Conservation (phyloP, 1,140 invertebrate species). For the Zaprionus kolodkinae region DNA sequence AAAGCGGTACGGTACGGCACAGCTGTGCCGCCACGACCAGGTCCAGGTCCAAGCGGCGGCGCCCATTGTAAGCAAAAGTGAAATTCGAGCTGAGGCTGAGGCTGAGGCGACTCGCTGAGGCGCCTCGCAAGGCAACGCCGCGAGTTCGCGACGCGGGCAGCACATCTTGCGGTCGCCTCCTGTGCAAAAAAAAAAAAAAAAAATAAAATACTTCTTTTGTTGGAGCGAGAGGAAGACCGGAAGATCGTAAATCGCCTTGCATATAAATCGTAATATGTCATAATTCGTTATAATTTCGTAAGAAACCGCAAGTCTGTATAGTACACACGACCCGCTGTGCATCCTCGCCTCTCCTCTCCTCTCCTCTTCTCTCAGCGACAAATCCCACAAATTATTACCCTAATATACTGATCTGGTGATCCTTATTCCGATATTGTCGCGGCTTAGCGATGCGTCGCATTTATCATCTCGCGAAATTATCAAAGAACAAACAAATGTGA, state of each 20-base stretch:
- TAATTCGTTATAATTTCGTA: slow-evolving; percentile 78
- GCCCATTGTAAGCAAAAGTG: slow-evolving; percentile 60
- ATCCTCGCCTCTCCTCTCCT: not conserved
- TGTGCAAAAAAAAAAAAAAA: slow-evolving; percentile 37
- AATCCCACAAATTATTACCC: slow-evolving; percentile 80
- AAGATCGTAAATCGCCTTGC: not conserved
- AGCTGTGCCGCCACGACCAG: slow-evolving; percentile 54
- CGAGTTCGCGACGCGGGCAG: slow-evolving; percentile 3
- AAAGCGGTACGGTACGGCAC: slow-evolving; percentile 24
- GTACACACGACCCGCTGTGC: slow-evolving; percentile 65
- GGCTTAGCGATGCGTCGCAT: slow-evolving; percentile 61
- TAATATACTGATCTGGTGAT: slow-evolving; percentile 52
- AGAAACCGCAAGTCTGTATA: slow-evolving; percentile 52
- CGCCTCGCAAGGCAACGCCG: slow-evolving; percentile 27
- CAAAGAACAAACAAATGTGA: slow-evolving; percentile 74
- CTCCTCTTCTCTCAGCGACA: slow-evolving; percentile 10
- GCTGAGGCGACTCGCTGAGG: slow-evolving; percentile 12
- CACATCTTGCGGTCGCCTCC: slow-evolving; percentile 67
- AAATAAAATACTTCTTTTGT: slow-evolving; percentile 17
- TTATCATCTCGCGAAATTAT: slow-evolving; percentile 52
- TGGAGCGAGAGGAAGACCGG: not conserved
- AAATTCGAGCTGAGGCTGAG: slow-evolving; percentile 56
- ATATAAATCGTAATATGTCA: slow-evolving; percentile 81
- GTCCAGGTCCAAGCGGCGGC: slow-evolving; percentile 51
- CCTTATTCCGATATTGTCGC: slow-evolving; percentile 68